phyloP scores from a whole-genome alignment of 2,888 invertebrate genomes.

The Lamellibrachia columna region DNA sequence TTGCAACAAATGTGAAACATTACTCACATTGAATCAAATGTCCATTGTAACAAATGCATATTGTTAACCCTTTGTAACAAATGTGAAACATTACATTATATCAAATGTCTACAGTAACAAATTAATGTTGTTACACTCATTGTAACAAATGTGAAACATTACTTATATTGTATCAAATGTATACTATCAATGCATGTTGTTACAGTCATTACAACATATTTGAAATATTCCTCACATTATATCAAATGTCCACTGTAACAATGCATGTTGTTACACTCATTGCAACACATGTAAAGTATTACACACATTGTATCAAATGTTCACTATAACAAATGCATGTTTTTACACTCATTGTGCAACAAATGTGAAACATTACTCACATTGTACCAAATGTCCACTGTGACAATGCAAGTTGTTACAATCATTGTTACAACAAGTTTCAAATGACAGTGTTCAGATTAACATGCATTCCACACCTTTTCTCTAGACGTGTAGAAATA shows the following conservation, averaged over 20 bases:
- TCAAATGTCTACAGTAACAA: neutral
- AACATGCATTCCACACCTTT: too few species aligned
- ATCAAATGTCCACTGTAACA: neutral
- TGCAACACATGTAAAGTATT: neutral
- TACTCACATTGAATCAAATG: neutral
- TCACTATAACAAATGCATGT: neutral
- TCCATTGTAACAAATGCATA: neutral
- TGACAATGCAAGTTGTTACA: neutral
- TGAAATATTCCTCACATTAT: neutral
- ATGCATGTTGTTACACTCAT: neutral
- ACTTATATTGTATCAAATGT: neutral
- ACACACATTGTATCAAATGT: neutral
- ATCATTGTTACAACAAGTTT: neutral
- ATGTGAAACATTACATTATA: neutral
- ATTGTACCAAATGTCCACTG: neutral
- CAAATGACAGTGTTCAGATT: too few species aligned
- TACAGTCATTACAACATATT: neutral
- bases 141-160: neutral
- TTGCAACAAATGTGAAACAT: neutral
- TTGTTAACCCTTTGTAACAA: neutral
- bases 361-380: neutral
- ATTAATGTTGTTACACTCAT: neutral
- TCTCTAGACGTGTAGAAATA: too few species aligned
- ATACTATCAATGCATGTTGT: neutral
- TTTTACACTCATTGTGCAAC: neutral